Percentiles rank a stretch among this genome's conserved stretches.
phyloP scores from a whole-genome alignment of 2,888 invertebrate genomes.

The Dorcus hopei region DNA sequence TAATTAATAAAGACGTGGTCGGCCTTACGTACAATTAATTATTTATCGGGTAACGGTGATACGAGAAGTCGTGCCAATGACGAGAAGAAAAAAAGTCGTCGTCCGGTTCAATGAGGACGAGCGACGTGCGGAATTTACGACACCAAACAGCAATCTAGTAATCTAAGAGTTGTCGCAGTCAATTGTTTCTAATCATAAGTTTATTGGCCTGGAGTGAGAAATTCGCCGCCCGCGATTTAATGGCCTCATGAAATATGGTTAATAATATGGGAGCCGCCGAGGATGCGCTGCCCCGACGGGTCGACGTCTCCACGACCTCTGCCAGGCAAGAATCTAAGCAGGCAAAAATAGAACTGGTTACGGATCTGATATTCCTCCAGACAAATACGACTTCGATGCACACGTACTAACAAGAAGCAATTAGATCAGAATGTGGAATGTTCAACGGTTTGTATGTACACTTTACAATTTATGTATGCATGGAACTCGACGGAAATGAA shows the following conservation, averaged over 20 bases:
- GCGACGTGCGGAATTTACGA: too few relatives aligned
- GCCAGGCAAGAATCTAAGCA: not conserved
- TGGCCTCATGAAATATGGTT: not conserved
- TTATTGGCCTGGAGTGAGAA: not conserved
- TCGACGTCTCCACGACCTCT: constrained; percentile 1
- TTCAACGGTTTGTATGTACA: too few relatives aligned
- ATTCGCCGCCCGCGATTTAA: constrained; percentile 1
- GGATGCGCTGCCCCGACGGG: not conserved
- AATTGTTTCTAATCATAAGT: constrained; percentile 1
- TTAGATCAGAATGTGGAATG: too few relatives aligned
- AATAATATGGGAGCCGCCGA: not conserved
- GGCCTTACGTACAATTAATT: too few relatives aligned
- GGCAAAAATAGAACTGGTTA: constrained; percentile 2
- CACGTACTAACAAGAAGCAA: too few relatives aligned
- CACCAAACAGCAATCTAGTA: not conserved
- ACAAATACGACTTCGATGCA: not conserved
- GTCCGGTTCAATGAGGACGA: too few relatives aligned
- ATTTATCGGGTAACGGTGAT: too few relatives aligned
- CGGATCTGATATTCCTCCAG: not conserved
- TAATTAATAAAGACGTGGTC: too few relatives aligned
- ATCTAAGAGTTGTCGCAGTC: not conserved
- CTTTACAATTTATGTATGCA: too few relatives aligned
- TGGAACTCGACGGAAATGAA: too few relatives aligned
- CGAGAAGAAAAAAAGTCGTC: too few relatives aligned
- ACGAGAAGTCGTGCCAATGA: too few relatives aligned